Conservation (phyloP, 1,140 invertebrate genomes). For the Trichomalopsis sarcophagae region DNA sequence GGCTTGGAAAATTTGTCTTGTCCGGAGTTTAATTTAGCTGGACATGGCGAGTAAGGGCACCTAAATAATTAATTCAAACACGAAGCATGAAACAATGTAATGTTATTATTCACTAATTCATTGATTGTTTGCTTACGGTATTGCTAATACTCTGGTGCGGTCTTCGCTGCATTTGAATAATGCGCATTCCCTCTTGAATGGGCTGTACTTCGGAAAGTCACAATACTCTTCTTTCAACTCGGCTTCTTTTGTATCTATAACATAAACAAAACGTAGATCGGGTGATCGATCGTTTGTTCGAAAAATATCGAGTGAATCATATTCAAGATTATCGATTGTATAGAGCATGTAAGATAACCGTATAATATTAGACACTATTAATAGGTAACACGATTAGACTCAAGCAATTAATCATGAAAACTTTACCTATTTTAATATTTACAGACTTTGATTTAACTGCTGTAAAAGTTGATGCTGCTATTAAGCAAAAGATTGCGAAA, state of each 20-base stretch:
- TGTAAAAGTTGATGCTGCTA: not conserved
- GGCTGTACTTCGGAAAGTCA: constrained; percentile 36
- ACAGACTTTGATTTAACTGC: not conserved
- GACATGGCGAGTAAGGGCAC: constrained; percentile 17
- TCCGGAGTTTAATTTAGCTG: not conserved
- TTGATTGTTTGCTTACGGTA: constrained; percentile 11
- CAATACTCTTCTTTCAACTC: constrained; percentile 21
- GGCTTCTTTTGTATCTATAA: constrained; percentile 16
- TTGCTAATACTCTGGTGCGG: not conserved
- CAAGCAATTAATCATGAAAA: too few relatives aligned
- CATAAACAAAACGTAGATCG: not conserved
- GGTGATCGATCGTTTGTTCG: too few relatives aligned
- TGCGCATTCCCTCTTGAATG: constrained; percentile 25
- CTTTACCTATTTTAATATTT: constrained; percentile 30
- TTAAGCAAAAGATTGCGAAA: not conserved
- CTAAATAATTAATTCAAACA: not conserved
- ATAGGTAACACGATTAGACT: too few relatives aligned
- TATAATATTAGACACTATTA: too few relatives aligned
- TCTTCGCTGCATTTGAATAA: constrained; percentile 38
- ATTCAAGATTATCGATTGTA: too few relatives aligned
- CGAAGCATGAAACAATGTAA: not conserved
- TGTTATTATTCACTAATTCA: not conserved
- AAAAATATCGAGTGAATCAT: too few relatives aligned
- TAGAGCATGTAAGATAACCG: too few relatives aligned
- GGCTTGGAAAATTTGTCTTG: constrained; percentile 16